Percentiles rank a stretch among this genome's conserved stretches.
These are phyloP conservation scores for Silurus meridionalis DNA, from an alignment of 2,113 vertebrate species.

Conservation along the genomic window DNA sequence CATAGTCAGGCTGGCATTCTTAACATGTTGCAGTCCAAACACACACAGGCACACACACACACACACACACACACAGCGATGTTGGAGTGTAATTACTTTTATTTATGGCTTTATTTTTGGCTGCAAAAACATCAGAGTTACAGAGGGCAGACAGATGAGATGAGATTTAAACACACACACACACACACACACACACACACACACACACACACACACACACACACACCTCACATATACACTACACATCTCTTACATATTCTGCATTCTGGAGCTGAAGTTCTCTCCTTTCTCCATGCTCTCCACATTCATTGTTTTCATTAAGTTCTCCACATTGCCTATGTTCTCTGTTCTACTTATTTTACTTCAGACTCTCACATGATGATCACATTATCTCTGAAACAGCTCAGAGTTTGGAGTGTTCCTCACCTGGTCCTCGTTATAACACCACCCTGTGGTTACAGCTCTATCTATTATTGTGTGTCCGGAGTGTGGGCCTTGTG, in stretches of 20 bases:
- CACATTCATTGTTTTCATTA: not conserved
- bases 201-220: not conserved
- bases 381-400: not conserved
- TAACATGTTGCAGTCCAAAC: constrained; percentile 19
- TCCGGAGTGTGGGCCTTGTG: no score
- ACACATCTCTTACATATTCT: not conserved
- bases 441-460: not conserved
- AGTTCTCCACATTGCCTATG: not conserved
- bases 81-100: constrained; percentile 35
- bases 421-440: not conserved
- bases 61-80: constrained; percentile 14
- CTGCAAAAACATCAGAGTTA: constrained; percentile 5
- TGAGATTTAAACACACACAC: not conserved
- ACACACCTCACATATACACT: not conserved
- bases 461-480: not conserved
- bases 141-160: not conserved
- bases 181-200: not conserved
- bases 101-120: constrained; percentile 47
- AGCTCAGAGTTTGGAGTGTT: not conserved
- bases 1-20: constrained; percentile 12
- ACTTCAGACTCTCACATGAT: not conserved
- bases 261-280: not conserved
- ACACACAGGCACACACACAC: constrained; percentile 12
- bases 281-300: not conserved
- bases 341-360: not conserved